Evolutionary conservation across 2,113 vertebrate species (phyloP), one percentile per base, ranked within the genome.

Genomic region (Haemorhous mexicanus): DNA sequence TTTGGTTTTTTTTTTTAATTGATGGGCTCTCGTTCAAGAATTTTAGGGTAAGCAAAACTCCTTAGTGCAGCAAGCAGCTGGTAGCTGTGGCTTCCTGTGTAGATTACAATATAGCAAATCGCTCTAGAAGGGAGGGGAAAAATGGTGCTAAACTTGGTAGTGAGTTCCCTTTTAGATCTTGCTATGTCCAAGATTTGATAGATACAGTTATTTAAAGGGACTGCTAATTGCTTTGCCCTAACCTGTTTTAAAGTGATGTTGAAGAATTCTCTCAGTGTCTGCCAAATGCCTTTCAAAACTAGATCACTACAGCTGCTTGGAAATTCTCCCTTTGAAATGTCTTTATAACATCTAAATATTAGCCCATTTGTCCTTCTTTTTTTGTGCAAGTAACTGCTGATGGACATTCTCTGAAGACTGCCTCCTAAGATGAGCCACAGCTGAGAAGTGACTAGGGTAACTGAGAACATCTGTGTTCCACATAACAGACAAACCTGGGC

Each of bases 101-200:
- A 32, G 19, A 17, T 53, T 66, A 67, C 15, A 28, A 9, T 62
- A 52, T 9, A 50, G 18, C 17, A 70, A 89, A 84, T 70, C 2
- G 2, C 13, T 28, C 1, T 35, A 35, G 49, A 67, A 72, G 21
- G 22, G 23, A 55, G 7, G 1, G 13, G 23, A 0, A 4, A 33
- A 44, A 35, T 16, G 4, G 10, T 59, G 12, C 18, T 47, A 17
- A 73, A 10, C 28, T 84, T 86, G 28, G 11, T 27, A n/a, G 13
- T 21, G 33, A n/a, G 16, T 24, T 90, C 77, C 7, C 28, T 90
- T 92, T 78, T 78, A 67, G 24, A 24, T 76, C 35, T 55, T 63
- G 20, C 39, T 88, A 19, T 88, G n/a, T 41, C 27, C 72, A 49
- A 22, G 24, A 41, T 67, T 67, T 84, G 18, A 28, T 44, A 49